A percentile compares a stretch with the other conserved stretches of the same genome.
Evolutionary conservation across 2,888 invertebrate genomes (phyloP).

Genomic region (Ectropis crepuscularia): DNA sequence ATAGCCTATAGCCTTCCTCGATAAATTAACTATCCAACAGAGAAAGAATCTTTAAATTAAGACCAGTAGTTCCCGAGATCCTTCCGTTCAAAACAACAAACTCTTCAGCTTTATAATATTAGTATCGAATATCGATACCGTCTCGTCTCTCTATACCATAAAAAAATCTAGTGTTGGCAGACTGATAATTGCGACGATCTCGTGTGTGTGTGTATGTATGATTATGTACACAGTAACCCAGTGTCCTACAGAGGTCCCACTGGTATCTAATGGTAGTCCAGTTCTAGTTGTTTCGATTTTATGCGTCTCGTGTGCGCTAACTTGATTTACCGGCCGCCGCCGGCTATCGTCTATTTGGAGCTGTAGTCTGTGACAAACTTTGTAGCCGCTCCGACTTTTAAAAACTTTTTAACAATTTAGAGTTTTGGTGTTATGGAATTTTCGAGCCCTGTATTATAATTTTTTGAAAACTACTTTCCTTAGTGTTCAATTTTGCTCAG

Average conservation of each 20-base stretch:
- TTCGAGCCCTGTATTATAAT: background rate
- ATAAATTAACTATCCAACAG: too few species aligned
- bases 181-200: too few species aligned
- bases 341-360: slow-evolving; percentile 50
- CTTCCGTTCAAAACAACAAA: too few species aligned
- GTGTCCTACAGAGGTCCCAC: slow-evolving; percentile 7
- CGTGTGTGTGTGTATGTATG: too few species aligned
- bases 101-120: too few species aligned
- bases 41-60: too few species aligned
- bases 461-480: too few species aligned
- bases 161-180: background rate
- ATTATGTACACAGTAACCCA: slow-evolving; percentile 12
- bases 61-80: too few species aligned
- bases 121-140: too few species aligned
- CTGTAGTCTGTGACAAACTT: background rate
- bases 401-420: too few species aligned
- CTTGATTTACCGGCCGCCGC: slow-evolving; percentile 55
- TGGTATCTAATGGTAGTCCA: slow-evolving; percentile 19
- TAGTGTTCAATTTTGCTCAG: too few species aligned
- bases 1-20: too few species aligned
- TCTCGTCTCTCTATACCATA: background rate
- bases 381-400: background rate
- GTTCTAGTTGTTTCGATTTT: slow-evolving; percentile 43
- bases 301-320: slow-evolving; percentile 51
- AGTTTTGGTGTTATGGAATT: background rate